phyloP scores from a whole-genome alignment of 2,888 invertebrate genomes.

The Dromius quadrimaculatus region DNA sequence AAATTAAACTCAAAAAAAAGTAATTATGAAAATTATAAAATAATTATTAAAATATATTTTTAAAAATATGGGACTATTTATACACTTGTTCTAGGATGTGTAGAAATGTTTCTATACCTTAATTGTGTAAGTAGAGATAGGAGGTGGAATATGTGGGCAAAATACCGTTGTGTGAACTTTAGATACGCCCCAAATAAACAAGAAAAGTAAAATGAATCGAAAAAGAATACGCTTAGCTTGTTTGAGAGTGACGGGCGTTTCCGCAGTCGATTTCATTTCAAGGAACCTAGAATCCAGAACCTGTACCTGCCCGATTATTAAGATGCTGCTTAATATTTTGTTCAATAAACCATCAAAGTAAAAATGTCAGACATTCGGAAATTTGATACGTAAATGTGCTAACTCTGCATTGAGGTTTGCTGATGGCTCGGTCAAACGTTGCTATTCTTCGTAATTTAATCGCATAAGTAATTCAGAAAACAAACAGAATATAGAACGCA shows the following conservation, averaged over 20 bases:
- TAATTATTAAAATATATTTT: too few relatives aligned
- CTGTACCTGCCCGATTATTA: neutral
- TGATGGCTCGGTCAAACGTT: constrained; percentile 34
- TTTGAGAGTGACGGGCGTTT: constrained; percentile 46
- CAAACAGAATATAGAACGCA: constrained; percentile 1
- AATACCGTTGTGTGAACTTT: constrained; percentile 41
- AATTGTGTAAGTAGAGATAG: too few relatives aligned
- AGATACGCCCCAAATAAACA: constrained; percentile 48
- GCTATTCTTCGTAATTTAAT: constrained; percentile 15
- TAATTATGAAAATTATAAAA: too few relatives aligned
- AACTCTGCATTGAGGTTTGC: constrained; percentile 39
- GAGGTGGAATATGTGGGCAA: constrained; percentile 22
- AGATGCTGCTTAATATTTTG: too few relatives aligned
- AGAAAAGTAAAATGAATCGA: constrained; percentile 45
- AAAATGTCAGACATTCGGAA: constrained; percentile 20
- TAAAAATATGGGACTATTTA: too few relatives aligned
- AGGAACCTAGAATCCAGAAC: constrained; percentile 21
- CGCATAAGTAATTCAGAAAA: constrained; percentile 19
- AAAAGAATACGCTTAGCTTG: constrained; percentile 44
- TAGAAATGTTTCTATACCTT: too few relatives aligned
- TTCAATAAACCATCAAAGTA: too few relatives aligned
- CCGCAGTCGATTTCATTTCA: constrained; percentile 49
- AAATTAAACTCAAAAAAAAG: too few relatives aligned
- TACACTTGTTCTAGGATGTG: too few relatives aligned
- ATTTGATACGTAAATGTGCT: constrained; percentile 38